Evolutionary conservation across 1,140 invertebrate species (phyloP).

Genomic region (Oncopodura yosiiana): DNA sequence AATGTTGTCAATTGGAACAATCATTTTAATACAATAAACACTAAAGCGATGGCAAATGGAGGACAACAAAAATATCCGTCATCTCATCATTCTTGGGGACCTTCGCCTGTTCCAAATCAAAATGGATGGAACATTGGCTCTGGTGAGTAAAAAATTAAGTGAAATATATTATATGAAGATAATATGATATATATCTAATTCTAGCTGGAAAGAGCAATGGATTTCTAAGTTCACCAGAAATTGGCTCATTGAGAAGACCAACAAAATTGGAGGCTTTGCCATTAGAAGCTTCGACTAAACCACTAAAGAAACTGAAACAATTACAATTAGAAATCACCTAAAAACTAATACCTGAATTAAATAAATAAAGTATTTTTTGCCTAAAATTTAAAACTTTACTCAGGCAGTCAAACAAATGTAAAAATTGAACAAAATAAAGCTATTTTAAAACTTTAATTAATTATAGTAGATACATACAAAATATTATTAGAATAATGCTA

Average conservation of each 20-base stretch:
- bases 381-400: too few species aligned
- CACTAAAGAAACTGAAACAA: slow-evolving; percentile 27
- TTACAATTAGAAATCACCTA: too few species aligned
- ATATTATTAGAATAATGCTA: too few species aligned
- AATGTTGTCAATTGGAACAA: slow-evolving; percentile 32
- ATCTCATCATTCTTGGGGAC: slow-evolving; percentile 29
- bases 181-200: background rate
- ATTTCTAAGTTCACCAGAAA: slow-evolving; percentile 30
- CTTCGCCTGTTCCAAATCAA: slow-evolving; percentile 34
- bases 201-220: slow-evolving; percentile 19
- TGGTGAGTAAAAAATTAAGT: slow-evolving; percentile 6
- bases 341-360: too few species aligned
- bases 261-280: slow-evolving; percentile 31
- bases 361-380: too few species aligned
- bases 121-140: slow-evolving; percentile 32
- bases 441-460: too few species aligned
- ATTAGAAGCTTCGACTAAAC: slow-evolving; percentile 24
- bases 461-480: too few species aligned
- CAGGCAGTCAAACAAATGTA: too few species aligned
- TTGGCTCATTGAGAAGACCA: slow-evolving; percentile 24
- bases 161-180: background rate
- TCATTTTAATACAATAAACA: slow-evolving; percentile 26
- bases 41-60: background rate
- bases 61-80: background rate
- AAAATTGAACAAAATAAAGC: too few species aligned